Evolutionary conservation across 2,113 vertebrate genomes (phyloP).

Genomic region (Gallinago undulata): DNA sequence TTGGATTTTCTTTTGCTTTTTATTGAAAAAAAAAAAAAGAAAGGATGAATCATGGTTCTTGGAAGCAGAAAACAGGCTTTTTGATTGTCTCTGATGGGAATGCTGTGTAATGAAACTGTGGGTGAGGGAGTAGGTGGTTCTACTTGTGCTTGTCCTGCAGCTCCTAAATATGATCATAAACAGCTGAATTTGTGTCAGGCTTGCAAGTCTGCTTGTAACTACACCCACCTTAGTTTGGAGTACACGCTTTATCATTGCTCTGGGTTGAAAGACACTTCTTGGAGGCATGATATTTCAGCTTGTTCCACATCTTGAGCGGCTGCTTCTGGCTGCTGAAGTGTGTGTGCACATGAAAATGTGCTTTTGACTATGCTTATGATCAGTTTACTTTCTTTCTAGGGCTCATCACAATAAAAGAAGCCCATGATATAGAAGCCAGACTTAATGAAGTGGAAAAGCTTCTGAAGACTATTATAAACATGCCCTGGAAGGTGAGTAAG

Average conservation of each 20-base stretch:
- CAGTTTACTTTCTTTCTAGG: slow-evolving; percentile 74
- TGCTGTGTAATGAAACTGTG: neutral
- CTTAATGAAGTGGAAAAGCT: slow-evolving; percentile 94
- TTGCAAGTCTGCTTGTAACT: neutral
- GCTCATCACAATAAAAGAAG: slow-evolving; percentile 92
- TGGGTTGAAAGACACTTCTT: neutral
- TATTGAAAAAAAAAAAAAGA: neutral
- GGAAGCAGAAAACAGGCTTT: neutral
- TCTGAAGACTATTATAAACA: slow-evolving; percentile 88
- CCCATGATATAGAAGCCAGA: slow-evolving; percentile 90
- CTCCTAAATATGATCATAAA: slow-evolving; percentile 5
- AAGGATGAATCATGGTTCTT: slow-evolving; percentile 4
- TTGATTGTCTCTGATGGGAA: neutral
- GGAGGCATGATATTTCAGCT: neutral
- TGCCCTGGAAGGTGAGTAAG: slow-evolving; percentile 90
- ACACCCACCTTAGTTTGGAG: neutral
- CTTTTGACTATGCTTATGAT: neutral
- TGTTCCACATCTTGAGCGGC: neutral
- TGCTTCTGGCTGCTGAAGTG: neutral
- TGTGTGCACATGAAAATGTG: neutral
- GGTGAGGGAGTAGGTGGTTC: slow-evolving; percentile 11
- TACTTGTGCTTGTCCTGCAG: slow-evolving; percentile 28
- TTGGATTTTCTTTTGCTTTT: neutral
- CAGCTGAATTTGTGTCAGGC: slow-evolving; percentile 13
- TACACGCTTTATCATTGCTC: fast-evolving